phyloP scores from a whole-genome alignment of 2,113 vertebrate species.

The Nothocercus julius region DNA sequence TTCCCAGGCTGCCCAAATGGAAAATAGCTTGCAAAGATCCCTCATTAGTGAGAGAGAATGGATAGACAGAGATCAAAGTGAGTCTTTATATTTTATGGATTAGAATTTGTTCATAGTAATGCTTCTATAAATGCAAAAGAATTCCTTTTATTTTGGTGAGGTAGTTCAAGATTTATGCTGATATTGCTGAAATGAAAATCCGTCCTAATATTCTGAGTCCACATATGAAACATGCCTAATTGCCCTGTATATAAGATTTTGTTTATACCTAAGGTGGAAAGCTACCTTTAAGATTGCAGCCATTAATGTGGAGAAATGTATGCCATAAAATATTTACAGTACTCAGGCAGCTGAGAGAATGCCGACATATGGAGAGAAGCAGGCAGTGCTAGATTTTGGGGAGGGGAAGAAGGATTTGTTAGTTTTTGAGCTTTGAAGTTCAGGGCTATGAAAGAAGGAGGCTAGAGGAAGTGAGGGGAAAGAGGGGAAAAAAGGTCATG shows the following conservation, averaged over 20 bases:
- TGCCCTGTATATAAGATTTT: background rate
- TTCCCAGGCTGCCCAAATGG: background rate
- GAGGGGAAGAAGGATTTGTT: background rate
- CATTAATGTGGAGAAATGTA: background rate
- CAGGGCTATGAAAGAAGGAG: background rate
- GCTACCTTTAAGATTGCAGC: background rate
- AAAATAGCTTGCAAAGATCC: background rate
- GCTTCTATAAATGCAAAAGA: background rate
- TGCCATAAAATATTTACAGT: slow-evolving; percentile 2
- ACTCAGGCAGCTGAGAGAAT: background rate
- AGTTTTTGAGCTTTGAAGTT: background rate
- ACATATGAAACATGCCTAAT: background rate
- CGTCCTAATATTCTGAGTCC: background rate
- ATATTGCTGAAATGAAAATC: background rate
- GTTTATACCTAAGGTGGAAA: background rate
- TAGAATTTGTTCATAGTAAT: background rate
- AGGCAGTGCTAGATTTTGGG: background rate
- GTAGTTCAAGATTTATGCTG: background rate
- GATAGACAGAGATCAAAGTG: background rate
- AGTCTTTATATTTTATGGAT: background rate
- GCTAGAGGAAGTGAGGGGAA: background rate
- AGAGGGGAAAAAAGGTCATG: background rate
- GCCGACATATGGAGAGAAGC: background rate
- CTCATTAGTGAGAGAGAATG: background rate
- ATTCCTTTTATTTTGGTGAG: background rate